A percentile compares a stretch with the other conserved stretches of the same genome.
Conservation (phyloP, 2,113 vertebrate species). For the Rhadina sibilatrix region DNA sequence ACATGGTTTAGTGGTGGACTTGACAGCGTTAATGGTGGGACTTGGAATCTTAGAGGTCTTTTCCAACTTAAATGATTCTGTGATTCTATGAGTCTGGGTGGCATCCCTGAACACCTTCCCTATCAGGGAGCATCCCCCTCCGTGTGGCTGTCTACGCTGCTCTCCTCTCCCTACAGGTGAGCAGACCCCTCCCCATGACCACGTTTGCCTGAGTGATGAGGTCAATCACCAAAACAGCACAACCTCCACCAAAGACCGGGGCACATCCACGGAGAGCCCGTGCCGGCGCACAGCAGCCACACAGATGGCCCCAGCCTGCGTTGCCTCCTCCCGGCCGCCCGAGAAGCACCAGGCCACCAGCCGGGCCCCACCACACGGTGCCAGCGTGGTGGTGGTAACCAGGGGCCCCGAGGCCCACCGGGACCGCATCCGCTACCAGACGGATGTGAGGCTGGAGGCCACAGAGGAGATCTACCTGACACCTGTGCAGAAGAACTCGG, state of each 20-base stretch:
- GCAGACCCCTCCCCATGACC: conserved; percentile 86
- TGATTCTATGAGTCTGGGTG: neutral
- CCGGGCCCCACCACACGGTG: conserved; percentile 54
- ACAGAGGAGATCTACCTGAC: conserved; percentile 98
- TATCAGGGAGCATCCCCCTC: neutral
- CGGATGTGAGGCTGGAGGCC: conserved; percentile 87
- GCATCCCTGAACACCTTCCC: neutral
- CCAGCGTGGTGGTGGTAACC: conserved; percentile 70
- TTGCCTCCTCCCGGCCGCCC: conserved; percentile 63
- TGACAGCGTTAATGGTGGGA: neutral
- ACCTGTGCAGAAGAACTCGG: conserved; percentile 86
- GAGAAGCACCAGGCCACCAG: conserved; percentile 56
- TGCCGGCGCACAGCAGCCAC: conserved; percentile 82
- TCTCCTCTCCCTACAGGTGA: conserved; percentile 77
- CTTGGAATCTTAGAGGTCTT: neutral
- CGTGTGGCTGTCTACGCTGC: neutral
- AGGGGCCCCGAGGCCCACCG: conserved; percentile 73
- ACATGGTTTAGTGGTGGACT: neutral
- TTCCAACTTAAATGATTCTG: neutral
- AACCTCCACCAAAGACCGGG: conserved; percentile 91
- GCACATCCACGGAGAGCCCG: conserved; percentile 90
- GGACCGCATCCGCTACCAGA: conserved; percentile 90
- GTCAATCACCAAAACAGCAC: conserved; percentile 83
- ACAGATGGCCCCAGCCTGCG: conserved; percentile 74
- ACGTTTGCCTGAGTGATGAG: conserved; percentile 94